phyloP scores from a whole-genome alignment of 2,888 invertebrate species.

The Drosophila atripex region DNA sequence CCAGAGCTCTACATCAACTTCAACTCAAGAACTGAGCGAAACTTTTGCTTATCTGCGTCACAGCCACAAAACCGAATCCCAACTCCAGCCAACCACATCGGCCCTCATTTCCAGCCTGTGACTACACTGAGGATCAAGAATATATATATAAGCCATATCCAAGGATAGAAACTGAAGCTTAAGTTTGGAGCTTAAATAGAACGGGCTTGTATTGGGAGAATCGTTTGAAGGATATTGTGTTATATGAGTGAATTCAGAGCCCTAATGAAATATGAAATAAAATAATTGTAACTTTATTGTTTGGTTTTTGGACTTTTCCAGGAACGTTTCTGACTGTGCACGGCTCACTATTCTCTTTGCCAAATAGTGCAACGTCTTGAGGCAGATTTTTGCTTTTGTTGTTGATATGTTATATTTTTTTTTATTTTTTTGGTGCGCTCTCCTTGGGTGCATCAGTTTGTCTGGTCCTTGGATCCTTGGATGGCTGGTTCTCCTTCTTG shows the following conservation, averaged over 20 bases:
- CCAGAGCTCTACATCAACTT: constrained; percentile 31
- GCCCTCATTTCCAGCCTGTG: not conserved
- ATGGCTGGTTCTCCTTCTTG: constrained; percentile 20
- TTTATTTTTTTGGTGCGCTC: constrained; percentile 10
- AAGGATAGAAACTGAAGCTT: not conserved
- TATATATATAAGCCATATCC: not conserved
- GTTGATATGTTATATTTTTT: constrained; percentile 9
- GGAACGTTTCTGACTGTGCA: constrained; percentile 1
- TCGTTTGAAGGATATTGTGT: no score
- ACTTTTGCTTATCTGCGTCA: constrained; percentile 50
- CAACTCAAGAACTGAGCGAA: constrained; percentile 33
- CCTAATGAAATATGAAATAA: no score
- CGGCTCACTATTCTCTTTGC: not conserved
- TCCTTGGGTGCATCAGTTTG: constrained; percentile 35
- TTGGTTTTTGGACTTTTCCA: not conserved
- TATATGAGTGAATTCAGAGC: no score
- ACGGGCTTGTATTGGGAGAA: no score
- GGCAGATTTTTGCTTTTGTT: constrained; percentile 29
- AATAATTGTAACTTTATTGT: not conserved
- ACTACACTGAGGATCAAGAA: constrained; percentile 2
- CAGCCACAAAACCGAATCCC: constrained; percentile 38
- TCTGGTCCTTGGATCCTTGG: constrained; percentile 39
- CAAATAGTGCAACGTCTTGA: constrained; percentile 35
- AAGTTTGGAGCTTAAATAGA: no score
- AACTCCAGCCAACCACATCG: constrained; percentile 31